These are phyloP conservation scores for Amphipoea oculea DNA, from an alignment of 2,888 invertebrate genomes.

Conservation along the genomic window DNA sequence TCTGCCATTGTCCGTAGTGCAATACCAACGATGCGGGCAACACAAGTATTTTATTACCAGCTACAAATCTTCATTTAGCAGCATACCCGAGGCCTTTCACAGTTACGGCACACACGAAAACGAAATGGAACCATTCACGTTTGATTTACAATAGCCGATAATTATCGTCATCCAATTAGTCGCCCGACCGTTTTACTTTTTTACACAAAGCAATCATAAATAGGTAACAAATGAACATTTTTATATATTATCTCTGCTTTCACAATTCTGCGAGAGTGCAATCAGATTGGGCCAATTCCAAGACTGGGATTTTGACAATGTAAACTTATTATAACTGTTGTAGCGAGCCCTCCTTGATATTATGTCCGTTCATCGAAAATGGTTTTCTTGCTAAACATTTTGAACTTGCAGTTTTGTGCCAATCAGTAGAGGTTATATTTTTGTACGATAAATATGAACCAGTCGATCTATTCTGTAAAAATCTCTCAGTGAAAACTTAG, in stretches of 20 bases:
- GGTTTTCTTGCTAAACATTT: neutral
- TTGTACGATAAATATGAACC: neutral
- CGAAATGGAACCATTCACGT: slow-evolving; percentile 79
- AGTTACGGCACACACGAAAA: slow-evolving; percentile 75
- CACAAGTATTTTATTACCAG: slow-evolving; percentile 80
- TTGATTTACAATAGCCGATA: slow-evolving; percentile 81
- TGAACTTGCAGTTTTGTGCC: neutral
- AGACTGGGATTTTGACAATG: slow-evolving; percentile 41
- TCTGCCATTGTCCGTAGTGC: slow-evolving; percentile 67
- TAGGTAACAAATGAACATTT: slow-evolving; percentile 40
- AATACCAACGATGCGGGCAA: slow-evolving; percentile 62
- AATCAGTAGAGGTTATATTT: neutral
- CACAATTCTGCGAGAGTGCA: slow-evolving; percentile 37
- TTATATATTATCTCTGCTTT: slow-evolving; percentile 46
- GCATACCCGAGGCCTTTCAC: slow-evolving; percentile 75
- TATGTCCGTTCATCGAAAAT: slow-evolving; percentile 23
- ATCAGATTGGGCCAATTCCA: slow-evolving; percentile 54
- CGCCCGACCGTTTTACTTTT: slow-evolving; percentile 66
- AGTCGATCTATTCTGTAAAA: too few relatives aligned
- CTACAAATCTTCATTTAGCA: slow-evolving; percentile 85
- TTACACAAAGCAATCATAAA: slow-evolving; percentile 61
- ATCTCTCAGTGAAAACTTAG: too few relatives aligned
- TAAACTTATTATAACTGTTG: slow-evolving; percentile 36
- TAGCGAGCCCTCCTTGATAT: slow-evolving; percentile 16
- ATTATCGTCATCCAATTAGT: slow-evolving; percentile 75